A percentile compares a stretch with the other conserved stretches of the same genome.
These are phyloP conservation scores for Enteromius trimaculatus DNA, from an alignment of 2,797 vertebrate species.

Conservation along the genomic window DNA sequence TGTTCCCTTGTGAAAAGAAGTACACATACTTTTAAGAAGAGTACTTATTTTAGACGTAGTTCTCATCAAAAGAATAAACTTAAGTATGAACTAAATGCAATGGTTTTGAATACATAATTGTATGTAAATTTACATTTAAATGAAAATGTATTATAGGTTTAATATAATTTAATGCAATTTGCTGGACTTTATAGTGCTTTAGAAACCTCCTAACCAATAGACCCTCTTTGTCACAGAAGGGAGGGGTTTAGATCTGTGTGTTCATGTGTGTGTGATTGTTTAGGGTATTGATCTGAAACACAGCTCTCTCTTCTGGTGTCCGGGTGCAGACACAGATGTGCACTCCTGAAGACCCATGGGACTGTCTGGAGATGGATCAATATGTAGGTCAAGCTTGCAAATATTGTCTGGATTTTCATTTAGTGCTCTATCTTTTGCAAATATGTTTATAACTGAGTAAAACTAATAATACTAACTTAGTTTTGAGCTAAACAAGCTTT, in stretches of 20 bases:
- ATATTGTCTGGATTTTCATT: constrained; percentile 20
- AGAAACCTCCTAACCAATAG: neutral
- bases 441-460: neutral
- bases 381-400: constrained; percentile 37
- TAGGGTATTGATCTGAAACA: constrained; percentile 54
- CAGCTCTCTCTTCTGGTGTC: constrained; percentile 27
- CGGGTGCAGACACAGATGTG: constrained; percentile 46
- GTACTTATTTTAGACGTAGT: neutral
- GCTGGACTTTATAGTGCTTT: neutral
- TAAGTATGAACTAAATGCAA: neutral
- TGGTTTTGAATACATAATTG: neutral
- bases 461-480: neutral
- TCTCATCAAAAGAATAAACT: neutral
- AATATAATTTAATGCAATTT: neutral
- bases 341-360: constrained; percentile 38
- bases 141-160: neutral
- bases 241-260: neutral
- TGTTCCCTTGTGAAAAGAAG: neutral
- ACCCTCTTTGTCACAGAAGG: neutral
- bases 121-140: neutral
- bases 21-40: neutral
- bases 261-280: constrained; percentile 25
- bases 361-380: constrained; percentile 17
- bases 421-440: neutral
- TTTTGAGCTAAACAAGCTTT: neutral